These are phyloP conservation scores for Eospalax fontanierii DNA, from an alignment of 2,797 vertebrate genomes.

Conservation along the genomic window DNA sequence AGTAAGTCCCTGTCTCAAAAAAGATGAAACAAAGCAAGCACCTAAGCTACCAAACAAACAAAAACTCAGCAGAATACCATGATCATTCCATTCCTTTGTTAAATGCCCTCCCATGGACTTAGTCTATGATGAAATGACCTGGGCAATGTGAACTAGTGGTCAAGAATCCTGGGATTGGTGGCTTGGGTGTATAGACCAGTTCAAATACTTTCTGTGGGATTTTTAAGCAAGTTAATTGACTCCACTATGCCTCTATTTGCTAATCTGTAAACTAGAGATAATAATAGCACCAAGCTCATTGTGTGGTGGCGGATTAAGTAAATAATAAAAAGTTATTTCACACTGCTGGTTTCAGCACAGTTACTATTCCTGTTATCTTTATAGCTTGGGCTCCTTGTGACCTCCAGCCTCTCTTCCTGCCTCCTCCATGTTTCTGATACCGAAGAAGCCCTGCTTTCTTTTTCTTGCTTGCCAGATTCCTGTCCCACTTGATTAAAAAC, in stretches of 20 bases:
- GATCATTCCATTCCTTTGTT: not conserved
- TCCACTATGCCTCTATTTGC: not conserved
- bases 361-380: not conserved
- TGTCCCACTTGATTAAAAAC: not conserved
- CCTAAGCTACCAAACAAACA: too few species aligned
- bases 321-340: constrained; percentile 9
- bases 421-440: not conserved
- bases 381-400: not conserved
- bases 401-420: constrained; percentile 1
- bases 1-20: not conserved
- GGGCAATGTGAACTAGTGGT: not conserved
- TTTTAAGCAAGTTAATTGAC: not conserved
- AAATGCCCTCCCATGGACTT: not conserved
- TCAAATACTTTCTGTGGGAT: constrained; percentile 4
- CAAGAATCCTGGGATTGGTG: not conserved
- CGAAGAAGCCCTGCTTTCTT: not conserved
- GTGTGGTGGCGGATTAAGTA: not conserved
- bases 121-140: not conserved
- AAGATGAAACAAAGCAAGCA: not conserved
- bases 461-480: not conserved
- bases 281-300: not conserved
- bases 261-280: not conserved
- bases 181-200: not conserved
- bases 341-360: not conserved
- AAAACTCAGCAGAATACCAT: not conserved